Conservation (phyloP, 2,797 vertebrate species). For the Chelonia mydas region DNA sequence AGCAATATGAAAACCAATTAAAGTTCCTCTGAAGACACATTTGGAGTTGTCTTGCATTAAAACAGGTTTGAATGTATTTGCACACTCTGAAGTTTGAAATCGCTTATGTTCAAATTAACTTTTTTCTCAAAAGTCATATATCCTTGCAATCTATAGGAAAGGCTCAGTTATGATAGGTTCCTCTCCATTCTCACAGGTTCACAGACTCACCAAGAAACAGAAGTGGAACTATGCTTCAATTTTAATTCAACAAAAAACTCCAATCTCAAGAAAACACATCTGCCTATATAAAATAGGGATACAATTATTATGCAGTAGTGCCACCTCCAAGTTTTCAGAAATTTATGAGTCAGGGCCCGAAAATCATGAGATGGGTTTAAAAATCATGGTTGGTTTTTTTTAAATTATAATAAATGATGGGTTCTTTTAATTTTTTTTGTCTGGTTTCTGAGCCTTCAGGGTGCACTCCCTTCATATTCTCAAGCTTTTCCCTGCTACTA, state of each 20-base stretch:
- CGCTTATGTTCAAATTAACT: background rate
- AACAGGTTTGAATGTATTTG: background rate
- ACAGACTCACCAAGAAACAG: background rate
- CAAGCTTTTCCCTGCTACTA: too few species aligned
- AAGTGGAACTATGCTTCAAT: background rate
- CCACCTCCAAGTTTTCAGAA: too few species aligned
- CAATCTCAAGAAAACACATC: background rate
- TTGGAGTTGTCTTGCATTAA: background rate
- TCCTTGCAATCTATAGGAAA: background rate
- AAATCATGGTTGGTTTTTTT: too few species aligned
- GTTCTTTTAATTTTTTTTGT: too few species aligned
- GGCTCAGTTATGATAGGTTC: background rate
- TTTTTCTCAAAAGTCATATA: background rate
- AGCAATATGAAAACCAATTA: background rate
- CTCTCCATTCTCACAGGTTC: background rate
- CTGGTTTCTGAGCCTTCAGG: too few species aligned
- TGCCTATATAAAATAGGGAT: background rate
- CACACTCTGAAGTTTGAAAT: background rate
- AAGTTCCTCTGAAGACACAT: fast-evolving
- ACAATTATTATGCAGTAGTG: background rate
- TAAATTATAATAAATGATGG: too few species aligned
- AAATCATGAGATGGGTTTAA: too few species aligned
- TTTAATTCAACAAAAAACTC: background rate
- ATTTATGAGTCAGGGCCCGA: too few species aligned
- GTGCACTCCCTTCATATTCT: too few species aligned